A percentile compares a stretch with the other conserved stretches of the same genome.
Evolutionary conservation across 2,797 vertebrate genomes (phyloP).

Genomic region (Gadopsis marmoratus): DNA sequence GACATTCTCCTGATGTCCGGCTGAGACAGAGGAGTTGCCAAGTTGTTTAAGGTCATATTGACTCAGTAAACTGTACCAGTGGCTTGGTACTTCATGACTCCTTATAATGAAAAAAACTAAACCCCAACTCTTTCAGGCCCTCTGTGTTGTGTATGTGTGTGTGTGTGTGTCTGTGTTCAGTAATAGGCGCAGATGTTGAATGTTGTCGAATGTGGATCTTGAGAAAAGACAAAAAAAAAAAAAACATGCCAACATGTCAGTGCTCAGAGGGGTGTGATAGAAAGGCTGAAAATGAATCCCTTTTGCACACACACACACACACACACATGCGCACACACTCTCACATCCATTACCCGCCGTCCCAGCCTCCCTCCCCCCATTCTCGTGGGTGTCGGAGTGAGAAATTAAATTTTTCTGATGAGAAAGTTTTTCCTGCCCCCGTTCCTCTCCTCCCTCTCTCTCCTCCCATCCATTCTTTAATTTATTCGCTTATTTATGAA

Average conservation of each 20-base stretch:
- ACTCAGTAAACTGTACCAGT: constrained; percentile 21
- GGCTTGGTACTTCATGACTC: constrained; percentile 24
- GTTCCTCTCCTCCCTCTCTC: constrained; percentile 73
- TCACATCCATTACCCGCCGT: constrained; percentile 58
- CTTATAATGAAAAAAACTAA: constrained; percentile 17
- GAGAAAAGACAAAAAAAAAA: constrained; percentile 36
- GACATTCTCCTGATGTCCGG: constrained; percentile 25
- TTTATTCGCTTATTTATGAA: constrained; percentile 88
- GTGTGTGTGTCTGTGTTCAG: constrained; percentile 44
- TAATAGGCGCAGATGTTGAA: constrained; percentile 63
- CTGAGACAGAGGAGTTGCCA: constrained; percentile 19
- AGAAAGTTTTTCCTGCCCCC: constrained; percentile 83
- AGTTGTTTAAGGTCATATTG: constrained; percentile 20
- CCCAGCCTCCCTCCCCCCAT: constrained; percentile 62
- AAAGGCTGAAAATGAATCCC: constrained; percentile 70
- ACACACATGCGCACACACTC: constrained; percentile 35
- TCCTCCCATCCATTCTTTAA: constrained; percentile 84
- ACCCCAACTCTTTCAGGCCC: constrained; percentile 36
- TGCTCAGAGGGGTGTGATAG: constrained; percentile 70
- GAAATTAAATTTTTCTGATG: constrained; percentile 90
- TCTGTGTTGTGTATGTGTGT: background rate
- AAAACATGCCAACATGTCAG: constrained; percentile 67
- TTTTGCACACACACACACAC: constrained; percentile 51
- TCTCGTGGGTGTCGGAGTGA: constrained; percentile 88
- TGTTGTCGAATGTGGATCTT: constrained; percentile 64